phyloP scores from a whole-genome alignment of 2,797 vertebrate species.

The Sebastes itinus region DNA sequence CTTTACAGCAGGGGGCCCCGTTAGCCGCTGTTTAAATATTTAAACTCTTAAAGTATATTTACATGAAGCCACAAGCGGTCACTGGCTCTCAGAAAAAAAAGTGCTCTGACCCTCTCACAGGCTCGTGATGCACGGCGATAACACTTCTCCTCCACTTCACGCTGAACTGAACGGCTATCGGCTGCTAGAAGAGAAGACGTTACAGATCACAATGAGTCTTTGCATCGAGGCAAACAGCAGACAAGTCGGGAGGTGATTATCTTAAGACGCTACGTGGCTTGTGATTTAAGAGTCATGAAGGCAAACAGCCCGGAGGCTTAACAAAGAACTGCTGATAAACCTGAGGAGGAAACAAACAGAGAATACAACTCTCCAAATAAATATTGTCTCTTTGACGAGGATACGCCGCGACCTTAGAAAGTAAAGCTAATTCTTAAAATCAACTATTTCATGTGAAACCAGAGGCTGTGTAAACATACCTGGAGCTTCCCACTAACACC shows the following conservation, averaged over 20 bases:
- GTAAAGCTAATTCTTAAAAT: conserved; percentile 38
- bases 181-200: background rate
- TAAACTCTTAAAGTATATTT: conserved; percentile 31
- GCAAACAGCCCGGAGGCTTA: background rate
- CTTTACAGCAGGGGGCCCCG: background rate
- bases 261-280: conserved; percentile 7
- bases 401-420: background rate
- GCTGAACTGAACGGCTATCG: background rate
- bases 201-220: conserved; percentile 13
- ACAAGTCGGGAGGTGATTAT: conserved; percentile 25
- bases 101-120: background rate
- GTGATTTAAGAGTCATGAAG: conserved; percentile 25
- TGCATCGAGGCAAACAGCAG: background rate
- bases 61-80: conserved; percentile 13
- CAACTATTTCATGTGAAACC: conserved; percentile 31
- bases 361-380: conserved; percentile 30
- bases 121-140: background rate
- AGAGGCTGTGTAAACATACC: conserved; percentile 31
- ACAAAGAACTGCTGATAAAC: conserved; percentile 27
- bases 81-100: conserved; percentile 1
- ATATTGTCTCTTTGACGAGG: conserved; percentile 11
- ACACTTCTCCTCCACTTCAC: background rate
- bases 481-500: conserved; percentile 10
- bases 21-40: conserved; percentile 26
- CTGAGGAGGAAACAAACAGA: conserved; percentile 52